Percentiles rank a stretch among this genome's conserved stretches.
phyloP scores from a whole-genome alignment of 2,888 invertebrate genomes.

The Melangyna quadrimaculata region DNA sequence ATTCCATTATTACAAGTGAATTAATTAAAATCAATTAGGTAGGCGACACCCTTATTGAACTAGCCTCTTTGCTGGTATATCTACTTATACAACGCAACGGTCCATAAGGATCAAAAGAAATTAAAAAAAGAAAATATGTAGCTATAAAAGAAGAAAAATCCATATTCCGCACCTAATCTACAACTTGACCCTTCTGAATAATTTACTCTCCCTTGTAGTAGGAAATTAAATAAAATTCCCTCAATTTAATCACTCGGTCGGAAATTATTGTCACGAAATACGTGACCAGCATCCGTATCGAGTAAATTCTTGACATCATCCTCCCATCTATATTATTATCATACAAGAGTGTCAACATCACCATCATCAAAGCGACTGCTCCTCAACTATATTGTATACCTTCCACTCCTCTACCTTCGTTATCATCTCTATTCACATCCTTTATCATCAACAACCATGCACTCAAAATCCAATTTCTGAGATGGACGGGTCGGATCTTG shows the following conservation, averaged over 20 bases:
- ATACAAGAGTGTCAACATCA: conserved; percentile 29
- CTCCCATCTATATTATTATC: not conserved
- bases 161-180: not conserved
- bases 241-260: conserved; percentile 59
- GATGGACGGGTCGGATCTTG: conserved; percentile 42
- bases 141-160: not conserved
- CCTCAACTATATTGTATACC: not conserved
- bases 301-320: conserved; percentile 8
- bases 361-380: conserved; percentile 5
- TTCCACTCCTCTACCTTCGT: not conserved
- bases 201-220: not conserved
- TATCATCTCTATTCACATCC: conserved; percentile 52
- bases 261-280: conserved; percentile 58
- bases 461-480: conserved; percentile 64
- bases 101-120: not conserved
- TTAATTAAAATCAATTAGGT: conserved; percentile 19
- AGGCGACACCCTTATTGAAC: not conserved
- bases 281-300: conserved; percentile 60
- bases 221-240: conserved; percentile 56
- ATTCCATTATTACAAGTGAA: conserved; percentile 2
- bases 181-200: not conserved
- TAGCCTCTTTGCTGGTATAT: not conserved
- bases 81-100: not conserved
- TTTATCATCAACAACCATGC: conserved; percentile 57
- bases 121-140: not conserved